A percentile compares a stretch with the other conserved stretches of the same genome.
phyloP scores from a whole-genome alignment of 1,140 invertebrate species.

The Scaptomyza hsui region DNA sequence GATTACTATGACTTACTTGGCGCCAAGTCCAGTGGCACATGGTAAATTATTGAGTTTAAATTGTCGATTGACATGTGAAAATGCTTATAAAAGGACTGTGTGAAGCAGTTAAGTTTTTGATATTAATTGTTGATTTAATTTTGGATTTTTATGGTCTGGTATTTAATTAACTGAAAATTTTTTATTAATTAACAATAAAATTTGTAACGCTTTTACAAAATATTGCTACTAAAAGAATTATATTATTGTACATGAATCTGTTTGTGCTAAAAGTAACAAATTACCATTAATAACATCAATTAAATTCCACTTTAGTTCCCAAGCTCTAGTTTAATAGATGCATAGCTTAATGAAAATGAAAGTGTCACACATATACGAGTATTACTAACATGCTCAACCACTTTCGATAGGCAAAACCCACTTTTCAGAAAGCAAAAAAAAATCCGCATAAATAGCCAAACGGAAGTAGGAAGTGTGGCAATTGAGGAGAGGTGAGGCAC shows the following conservation, averaged over 20 bases:
- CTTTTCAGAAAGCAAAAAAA: constrained; percentile 29
- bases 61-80: constrained; percentile 76
- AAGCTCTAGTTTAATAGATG: constrained; percentile 3
- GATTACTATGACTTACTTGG: constrained; percentile 18
- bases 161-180: constrained; percentile 48
- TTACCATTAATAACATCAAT: constrained; percentile 1
- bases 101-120: constrained; percentile 59
- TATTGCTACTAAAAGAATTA: background rate
- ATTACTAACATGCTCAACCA: constrained; percentile 46
- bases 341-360: constrained; percentile 55
- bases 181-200: constrained; percentile 19
- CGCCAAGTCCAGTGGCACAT: constrained; percentile 32
- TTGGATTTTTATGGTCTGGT: constrained; percentile 6
- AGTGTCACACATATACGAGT: constrained; percentile 53
- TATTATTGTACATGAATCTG: background rate
- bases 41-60: constrained; percentile 53
- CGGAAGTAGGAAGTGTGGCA: constrained; percentile 77
- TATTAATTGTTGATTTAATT: constrained; percentile 64
- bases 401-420: constrained; percentile 60
- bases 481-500: constrained; percentile 27
- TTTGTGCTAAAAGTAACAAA: constrained; percentile 3
- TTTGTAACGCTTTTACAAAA: constrained; percentile 1
- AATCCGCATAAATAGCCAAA: constrained; percentile 28
- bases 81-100: constrained; percentile 73
- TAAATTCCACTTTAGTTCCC: constrained; percentile 5